Percentiles rank a stretch among this genome's conserved stretches.
Evolutionary conservation across 2,797 vertebrate species (phyloP).

Genomic region (Oryzias sinensis): DNA sequence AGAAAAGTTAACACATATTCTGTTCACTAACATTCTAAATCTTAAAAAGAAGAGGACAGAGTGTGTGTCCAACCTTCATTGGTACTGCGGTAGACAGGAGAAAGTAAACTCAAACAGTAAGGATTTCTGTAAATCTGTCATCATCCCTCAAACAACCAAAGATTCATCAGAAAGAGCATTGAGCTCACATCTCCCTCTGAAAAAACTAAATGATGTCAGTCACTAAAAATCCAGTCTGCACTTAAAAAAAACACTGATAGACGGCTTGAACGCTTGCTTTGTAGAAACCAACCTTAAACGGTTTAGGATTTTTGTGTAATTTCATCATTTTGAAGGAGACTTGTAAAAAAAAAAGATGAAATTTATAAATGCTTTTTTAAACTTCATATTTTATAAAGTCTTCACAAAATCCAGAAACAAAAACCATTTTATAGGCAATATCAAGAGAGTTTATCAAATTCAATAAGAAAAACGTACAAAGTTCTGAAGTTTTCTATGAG

Average conservation of each 20-base stretch:
- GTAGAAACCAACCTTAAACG: too few relatives aligned
- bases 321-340: not conserved
- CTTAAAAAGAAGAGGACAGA: not conserved
- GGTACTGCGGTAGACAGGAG: conserved; percentile 5
- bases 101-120: conserved; percentile 1
- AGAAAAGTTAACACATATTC: not conserved
- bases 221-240: conserved; percentile 1
- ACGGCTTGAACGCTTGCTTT: not conserved
- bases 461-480: not conserved
- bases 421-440: too few relatives aligned
- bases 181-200: conserved; percentile 2
- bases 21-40: not conserved
- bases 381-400: too few relatives aligned
- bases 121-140: conserved; percentile 1
- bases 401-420: too few relatives aligned
- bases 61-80: too few relatives aligned
- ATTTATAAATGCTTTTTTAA: not conserved
- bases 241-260: conserved; percentile 4
- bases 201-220: conserved; percentile 7
- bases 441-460: too few relatives aligned
- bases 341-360: not conserved
- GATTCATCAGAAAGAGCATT: conserved; percentile 5
- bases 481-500: conserved; percentile 10
- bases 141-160: not conserved
- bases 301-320: not conserved